Percentiles rank a stretch among this genome's conserved stretches.
These are phyloP conservation scores for Spondyliosoma cantharus DNA, from an alignment of 2,797 vertebrate species.

Conservation along the genomic window DNA sequence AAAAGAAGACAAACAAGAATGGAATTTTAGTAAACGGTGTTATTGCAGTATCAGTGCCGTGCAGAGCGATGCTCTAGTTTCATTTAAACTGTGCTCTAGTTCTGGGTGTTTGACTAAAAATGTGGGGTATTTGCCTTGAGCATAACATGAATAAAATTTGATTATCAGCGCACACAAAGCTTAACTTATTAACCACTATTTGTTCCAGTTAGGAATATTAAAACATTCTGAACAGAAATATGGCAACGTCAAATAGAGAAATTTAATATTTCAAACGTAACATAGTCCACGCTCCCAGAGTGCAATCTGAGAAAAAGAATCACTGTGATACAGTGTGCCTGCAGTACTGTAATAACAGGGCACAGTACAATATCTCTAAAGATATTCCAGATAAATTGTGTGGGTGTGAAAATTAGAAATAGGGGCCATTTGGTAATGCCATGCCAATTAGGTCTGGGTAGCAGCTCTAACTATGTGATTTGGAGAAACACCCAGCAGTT, in stretches of 20 bases:
- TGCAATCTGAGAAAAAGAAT: slow-evolving; percentile 12
- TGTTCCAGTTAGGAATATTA: slow-evolving; percentile 42
- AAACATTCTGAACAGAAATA: slow-evolving; percentile 20
- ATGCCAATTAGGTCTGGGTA: slow-evolving; percentile 77
- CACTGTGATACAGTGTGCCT: slow-evolving; percentile 16
- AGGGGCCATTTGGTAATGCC: slow-evolving; percentile 74
- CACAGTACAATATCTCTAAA: slow-evolving; percentile 38
- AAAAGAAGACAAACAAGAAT: slow-evolving; percentile 30
- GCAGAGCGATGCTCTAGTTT: slow-evolving; percentile 45
- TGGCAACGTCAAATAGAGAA: slow-evolving; percentile 10
- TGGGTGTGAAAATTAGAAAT: slow-evolving; percentile 76
- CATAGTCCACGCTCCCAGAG: slow-evolving; percentile 5
- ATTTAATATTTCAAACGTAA: slow-evolving; percentile 35
- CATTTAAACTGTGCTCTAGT: slow-evolving; percentile 45
- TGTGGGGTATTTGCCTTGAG: slow-evolving; percentile 59
- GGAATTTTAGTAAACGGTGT: slow-evolving; percentile 34
- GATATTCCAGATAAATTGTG: slow-evolving; percentile 66
- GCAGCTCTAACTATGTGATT: slow-evolving; percentile 81
- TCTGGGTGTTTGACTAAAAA: slow-evolving; percentile 61
- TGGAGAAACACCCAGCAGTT: slow-evolving; percentile 77
- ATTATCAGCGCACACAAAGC: slow-evolving; percentile 57
- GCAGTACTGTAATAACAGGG: slow-evolving; percentile 20
- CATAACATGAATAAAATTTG: slow-evolving; percentile 58
- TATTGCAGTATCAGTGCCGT: slow-evolving; percentile 20
- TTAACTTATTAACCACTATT: slow-evolving; percentile 61